Percentiles rank a stretch among this genome's conserved stretches.
Conservation (phyloP, 1,140 invertebrate genomes). For the Aphidius ervi region DNA sequence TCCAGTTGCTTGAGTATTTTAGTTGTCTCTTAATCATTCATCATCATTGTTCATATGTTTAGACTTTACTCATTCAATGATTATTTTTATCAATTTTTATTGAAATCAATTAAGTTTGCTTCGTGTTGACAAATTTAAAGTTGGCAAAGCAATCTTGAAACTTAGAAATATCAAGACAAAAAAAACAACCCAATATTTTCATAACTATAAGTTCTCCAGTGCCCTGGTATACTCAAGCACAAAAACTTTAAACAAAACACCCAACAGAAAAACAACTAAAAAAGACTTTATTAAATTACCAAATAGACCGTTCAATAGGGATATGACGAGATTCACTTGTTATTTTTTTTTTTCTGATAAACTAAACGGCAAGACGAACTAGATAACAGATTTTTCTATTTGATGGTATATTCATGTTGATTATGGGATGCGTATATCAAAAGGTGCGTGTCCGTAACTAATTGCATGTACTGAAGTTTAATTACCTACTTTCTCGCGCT, state of each 20-base stretch:
- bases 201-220: not conserved
- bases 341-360: conserved; percentile 1
- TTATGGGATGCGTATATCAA: conserved; percentile 15
- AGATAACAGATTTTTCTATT: conserved; percentile 8
- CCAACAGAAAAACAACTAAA: not conserved
- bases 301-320: conserved; percentile 4
- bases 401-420: conserved; percentile 16
- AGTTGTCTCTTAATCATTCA: no score
- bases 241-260: not conserved
- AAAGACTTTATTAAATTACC: not conserved
- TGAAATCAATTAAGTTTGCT: no score
- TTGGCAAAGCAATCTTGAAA: no score
- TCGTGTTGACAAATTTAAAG: no score
- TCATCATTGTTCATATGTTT: no score
- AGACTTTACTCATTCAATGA: no score
- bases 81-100: no score
- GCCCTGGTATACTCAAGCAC: conserved; percentile 10
- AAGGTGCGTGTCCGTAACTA: conserved; percentile 15
- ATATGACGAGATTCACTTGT: conserved; percentile 3
- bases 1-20: conserved; percentile 26
- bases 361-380: conserved; percentile 3
- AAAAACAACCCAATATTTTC: no score
- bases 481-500: conserved; percentile 19
- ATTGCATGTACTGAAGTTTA: conserved; percentile 4
- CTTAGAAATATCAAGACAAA: no score